These are phyloP conservation scores for Hirtodrosophila alboralis DNA, from an alignment of 2,888 invertebrate species.

Conservation along the genomic window DNA sequence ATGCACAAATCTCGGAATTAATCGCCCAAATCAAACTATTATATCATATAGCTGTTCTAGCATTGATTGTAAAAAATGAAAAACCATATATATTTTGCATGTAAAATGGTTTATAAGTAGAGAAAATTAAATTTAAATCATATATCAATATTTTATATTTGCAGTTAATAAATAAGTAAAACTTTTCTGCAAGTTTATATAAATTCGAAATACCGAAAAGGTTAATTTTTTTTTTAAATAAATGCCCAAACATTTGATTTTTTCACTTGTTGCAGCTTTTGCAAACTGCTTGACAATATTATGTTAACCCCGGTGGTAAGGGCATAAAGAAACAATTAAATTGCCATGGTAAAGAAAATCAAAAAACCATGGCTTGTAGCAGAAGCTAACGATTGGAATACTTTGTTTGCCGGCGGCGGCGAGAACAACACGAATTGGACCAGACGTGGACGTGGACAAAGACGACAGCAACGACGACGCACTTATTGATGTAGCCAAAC, in stretches of 20 bases:
- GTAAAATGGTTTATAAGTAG: no score
- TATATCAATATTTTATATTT: no score
- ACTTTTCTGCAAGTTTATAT: no score
- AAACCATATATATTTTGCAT: no score
- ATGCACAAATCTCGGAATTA: no score
- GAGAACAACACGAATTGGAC: slow-evolving; percentile 38
- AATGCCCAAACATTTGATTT: neutral
- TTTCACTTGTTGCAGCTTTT: no score
- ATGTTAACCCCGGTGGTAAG: slow-evolving; percentile 24
- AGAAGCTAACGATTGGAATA: slow-evolving; percentile 44
- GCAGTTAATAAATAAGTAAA: no score
- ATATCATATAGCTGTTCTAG: no score
- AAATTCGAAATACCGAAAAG: no score
- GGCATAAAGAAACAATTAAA: slow-evolving; percentile 64
- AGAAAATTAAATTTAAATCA: no score
- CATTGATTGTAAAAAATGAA: no score
- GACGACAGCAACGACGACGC: slow-evolving; percentile 57
- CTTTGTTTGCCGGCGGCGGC: slow-evolving; percentile 47
- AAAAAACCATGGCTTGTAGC: slow-evolving; percentile 19
- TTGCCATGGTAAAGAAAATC: slow-evolving; percentile 39
- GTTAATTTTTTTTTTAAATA: neutral
- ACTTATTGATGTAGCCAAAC: slow-evolving; percentile 76
- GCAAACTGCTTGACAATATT: slow-evolving; percentile 8
- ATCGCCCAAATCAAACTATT: no score
- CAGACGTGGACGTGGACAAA: slow-evolving; percentile 21